phyloP scores from a whole-genome alignment of 2,888 invertebrate species.

The Lasius platythorax region DNA sequence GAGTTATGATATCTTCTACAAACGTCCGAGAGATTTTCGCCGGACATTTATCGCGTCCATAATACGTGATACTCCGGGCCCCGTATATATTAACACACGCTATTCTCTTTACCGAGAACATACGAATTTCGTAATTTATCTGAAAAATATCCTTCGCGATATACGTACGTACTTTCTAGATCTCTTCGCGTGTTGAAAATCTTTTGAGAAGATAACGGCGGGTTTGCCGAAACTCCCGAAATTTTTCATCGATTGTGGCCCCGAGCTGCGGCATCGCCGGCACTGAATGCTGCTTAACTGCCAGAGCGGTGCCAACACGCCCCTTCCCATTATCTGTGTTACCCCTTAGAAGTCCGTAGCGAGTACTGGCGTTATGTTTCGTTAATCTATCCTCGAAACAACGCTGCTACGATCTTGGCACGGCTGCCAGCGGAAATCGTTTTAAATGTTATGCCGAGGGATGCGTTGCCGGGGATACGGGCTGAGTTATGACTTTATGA shows the following conservation, averaged over 20 bases:
- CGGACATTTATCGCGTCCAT: conserved; percentile 55
- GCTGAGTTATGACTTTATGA: conserved; percentile 85
- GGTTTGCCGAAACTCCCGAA: conserved; percentile 52
- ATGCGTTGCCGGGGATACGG: conserved; percentile 77
- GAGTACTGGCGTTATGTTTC: conserved; percentile 85
- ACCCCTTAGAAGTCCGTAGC: conserved; percentile 82
- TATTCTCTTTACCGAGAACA: neutral
- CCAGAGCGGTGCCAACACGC: conserved; percentile 83
- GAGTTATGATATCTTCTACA: conserved; percentile 57
- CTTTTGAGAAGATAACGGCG: neutral
- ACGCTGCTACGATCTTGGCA: conserved; percentile 85
- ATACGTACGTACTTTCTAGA: neutral
- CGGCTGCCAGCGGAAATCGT: conserved; percentile 86
- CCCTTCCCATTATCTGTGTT: conserved; percentile 81
- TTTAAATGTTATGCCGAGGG: conserved; percentile 85
- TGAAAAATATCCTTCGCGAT: conserved; percentile 9
- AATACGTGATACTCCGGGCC: conserved; percentile 32
- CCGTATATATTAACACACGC: neutral
- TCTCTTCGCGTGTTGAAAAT: neutral
- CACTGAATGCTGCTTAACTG: conserved; percentile 82
- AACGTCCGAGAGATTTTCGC: conserved; percentile 51
- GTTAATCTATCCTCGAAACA: conserved; percentile 86
- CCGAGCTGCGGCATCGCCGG: conserved; percentile 73
- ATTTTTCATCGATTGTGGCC: conserved; percentile 74
- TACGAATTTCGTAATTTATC: neutral